Evolutionary conservation across 92 coral and sea anemone species (phyloP), one percentile per base, ranked within the genome.

Genomic region (Porites cylindrica): DNA sequence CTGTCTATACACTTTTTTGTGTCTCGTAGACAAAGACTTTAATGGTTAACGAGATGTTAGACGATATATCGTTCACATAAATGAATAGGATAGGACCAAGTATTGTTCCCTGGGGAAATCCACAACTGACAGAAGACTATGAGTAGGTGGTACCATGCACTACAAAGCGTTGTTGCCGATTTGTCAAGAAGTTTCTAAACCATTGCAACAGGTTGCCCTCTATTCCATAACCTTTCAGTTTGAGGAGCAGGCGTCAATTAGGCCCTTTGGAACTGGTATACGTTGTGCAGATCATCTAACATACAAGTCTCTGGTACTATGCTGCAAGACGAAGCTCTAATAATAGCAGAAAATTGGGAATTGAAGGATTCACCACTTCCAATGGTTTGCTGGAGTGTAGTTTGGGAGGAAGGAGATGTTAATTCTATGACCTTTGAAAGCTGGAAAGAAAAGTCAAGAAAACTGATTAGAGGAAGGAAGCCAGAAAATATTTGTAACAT

Each of bases 401-500:
- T 80, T 26, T 85, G 92, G 70, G 88, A 89, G 76, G 69, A 77
- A 65, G 82, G 89, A 76, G 93, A 58, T 85, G 86, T 90, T 54
- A 90, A 78, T 53, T 85, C 86, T 67, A 76, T 71, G 56, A 85
- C 90, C 53, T 76, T 90, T 47, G 82, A 90, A 65, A 85, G 85
- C 63, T 90, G 90, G 89, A 53, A 56, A 54, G 80, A 76, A 12
- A 24, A 66, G 38, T 26, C 64, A 1, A 56, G 82, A 53, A 66
- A 79, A 76, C 70, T 76, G 32, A 17, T 51, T 16, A 47, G 60
- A 72, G 95, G 89, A 51, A 85, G 93, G 89, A 21, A 71, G 51
- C 63, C 91, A 21, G 82, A 38, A 54, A 73, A 92, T 72, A 85
- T 86, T 12, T 90, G 89, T 87, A 90, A 90, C 54, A 92, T 92